These are phyloP conservation scores for Argopecten irradians DNA, from an alignment of 1,140 invertebrate species.

Conservation along the genomic window DNA sequence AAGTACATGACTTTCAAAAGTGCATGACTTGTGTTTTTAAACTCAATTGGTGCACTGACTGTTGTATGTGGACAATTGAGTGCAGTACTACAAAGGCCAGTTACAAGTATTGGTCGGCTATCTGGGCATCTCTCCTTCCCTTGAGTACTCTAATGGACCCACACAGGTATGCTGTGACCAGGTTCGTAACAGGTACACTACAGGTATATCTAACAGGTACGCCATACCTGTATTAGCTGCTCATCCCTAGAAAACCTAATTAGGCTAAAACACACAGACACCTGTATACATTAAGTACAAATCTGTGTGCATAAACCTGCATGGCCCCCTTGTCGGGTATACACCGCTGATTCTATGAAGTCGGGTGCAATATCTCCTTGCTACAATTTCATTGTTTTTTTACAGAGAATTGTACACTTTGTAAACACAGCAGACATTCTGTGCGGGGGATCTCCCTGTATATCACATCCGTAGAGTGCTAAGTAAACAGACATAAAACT, in stretches of 20 bases:
- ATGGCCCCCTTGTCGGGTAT: not conserved
- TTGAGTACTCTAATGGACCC: not conserved
- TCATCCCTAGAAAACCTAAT: not conserved
- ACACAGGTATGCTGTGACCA: not conserved
- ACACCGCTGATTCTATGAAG: not conserved
- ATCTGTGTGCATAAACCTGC: not conserved
- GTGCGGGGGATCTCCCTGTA: not conserved
- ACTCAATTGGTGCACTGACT: not conserved
- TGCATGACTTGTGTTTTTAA: not conserved
- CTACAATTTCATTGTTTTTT: not conserved
- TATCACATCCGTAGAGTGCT: not conserved
- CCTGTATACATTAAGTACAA: not conserved
- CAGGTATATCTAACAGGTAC: no score
- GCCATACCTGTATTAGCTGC: not conserved
- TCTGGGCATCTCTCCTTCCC: not conserved
- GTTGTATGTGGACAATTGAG: not conserved
- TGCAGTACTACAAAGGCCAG: no score
- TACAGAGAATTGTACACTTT: not conserved
- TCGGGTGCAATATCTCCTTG: not conserved
- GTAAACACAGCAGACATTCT: not conserved
- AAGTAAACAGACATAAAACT: not conserved
- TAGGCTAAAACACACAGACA: not conserved
- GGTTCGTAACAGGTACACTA: not conserved
- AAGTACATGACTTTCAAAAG: no score
- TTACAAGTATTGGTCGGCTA: no score